Evolutionary conservation across 2,888 invertebrate species (phyloP), one percentile per base, ranked within the genome.

Genomic region (Agrenia bidenticulata): DNA sequence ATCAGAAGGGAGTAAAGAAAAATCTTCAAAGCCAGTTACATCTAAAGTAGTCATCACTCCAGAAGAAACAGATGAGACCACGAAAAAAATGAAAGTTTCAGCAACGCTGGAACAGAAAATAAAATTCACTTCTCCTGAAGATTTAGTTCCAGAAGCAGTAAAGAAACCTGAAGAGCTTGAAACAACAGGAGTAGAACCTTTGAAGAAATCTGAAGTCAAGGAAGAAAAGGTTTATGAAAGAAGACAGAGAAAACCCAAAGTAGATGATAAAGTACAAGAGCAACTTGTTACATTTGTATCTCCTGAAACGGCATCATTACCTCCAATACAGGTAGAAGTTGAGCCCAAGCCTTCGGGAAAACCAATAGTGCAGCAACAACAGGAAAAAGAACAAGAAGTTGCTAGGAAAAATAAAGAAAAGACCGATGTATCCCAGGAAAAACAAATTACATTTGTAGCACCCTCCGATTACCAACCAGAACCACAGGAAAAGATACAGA

Each of bases 401-500:
- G 84, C 64, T 85, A 87, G 78, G 85, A 86, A 64, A 84, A n/a
- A n/a, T n/a, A n/a, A n/a, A n/a, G n/a, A n/a, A n/a, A n/a, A n/a
- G n/a, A n/a, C n/a, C n/a, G n/a, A n/a, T n/a, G n/a, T n/a, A n/a
- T n/a, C n/a, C n/a, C n/a, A n/a, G n/a, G 45, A 45, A 45, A 15
- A 5, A n/a, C 45, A 5, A 19, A 45, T 45, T 45, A n/a, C 45
- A 5, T 45, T 45, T 19, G 75, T n/a, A 67, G 72, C 69, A 9
- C 49, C 45, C 5, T 7, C 32, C 11, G 32, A 32, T 32, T 7
- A 17, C 63, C 63, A 68, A 42, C 50, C 65, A 26, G 79, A 64
- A 21, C 66, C 68, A 53, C 70, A 72, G 71, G 78, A 79, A 65
- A 78, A 79, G 45, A 51, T 76, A 78, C 80, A 26, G 41, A 17